Conservation (phyloP, 2,797 vertebrate genomes). For the Heliangelus exortis region DNA sequence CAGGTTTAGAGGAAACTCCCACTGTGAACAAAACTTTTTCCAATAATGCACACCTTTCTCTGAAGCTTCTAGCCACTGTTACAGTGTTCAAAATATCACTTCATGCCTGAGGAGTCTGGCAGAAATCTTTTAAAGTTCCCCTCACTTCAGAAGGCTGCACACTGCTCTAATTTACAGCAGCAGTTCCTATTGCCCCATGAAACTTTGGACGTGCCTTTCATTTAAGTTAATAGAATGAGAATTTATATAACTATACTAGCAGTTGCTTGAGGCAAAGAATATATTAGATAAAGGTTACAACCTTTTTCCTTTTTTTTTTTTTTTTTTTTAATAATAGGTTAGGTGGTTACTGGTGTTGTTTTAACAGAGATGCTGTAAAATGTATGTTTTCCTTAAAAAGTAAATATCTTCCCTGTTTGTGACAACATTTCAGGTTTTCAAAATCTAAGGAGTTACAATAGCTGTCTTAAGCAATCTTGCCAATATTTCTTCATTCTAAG, state of each 20-base stretch:
- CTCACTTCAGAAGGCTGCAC: background rate
- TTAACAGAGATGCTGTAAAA: background rate
- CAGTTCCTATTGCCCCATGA: slow-evolving; percentile 18
- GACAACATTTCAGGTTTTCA: slow-evolving; percentile 1
- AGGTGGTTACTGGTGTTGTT: background rate
- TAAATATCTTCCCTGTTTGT: background rate
- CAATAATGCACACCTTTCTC: slow-evolving; percentile 40
- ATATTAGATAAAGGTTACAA: slow-evolving; percentile 10
- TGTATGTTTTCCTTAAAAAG: background rate
- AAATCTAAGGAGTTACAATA: slow-evolving; percentile 6
- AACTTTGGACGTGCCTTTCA: slow-evolving; percentile 48
- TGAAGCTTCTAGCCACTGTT: slow-evolving; percentile 9
- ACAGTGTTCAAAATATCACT: background rate
- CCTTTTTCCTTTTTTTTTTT: background rate
- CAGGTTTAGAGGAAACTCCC: slow-evolving; percentile 42
- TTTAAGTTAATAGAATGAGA: slow-evolving; percentile 46
- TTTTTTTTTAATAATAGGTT: background rate
- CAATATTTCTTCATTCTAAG: slow-evolving; percentile 18
- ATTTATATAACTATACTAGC: slow-evolving; percentile 42
- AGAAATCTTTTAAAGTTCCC: slow-evolving; percentile 24
- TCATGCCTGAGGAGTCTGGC: background rate
- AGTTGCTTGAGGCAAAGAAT: slow-evolving; percentile 39
- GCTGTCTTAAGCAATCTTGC: background rate
- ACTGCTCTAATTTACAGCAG: slow-evolving; percentile 52
- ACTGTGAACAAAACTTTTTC: slow-evolving; percentile 14